phyloP scores from a whole-genome alignment of 2,113 vertebrate genomes.

The Actenoides lindsayi region DNA sequence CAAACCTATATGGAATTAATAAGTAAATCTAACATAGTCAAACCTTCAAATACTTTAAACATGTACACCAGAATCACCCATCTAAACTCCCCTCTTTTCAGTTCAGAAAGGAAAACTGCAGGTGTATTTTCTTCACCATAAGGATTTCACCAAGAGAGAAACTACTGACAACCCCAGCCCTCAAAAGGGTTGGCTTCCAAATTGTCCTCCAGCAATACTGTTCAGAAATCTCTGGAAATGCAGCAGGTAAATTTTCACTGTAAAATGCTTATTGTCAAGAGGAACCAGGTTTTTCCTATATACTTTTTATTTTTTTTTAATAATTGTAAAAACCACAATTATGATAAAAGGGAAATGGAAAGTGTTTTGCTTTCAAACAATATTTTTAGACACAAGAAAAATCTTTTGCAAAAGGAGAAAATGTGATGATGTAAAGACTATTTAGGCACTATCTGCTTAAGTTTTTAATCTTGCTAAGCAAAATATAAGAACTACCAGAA shows the following conservation, averaged over 20 bases:
- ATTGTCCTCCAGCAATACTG: background rate
- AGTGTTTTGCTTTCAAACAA: background rate
- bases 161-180: background rate
- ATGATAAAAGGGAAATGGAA: background rate
- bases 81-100: background rate
- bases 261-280: background rate
- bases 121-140: background rate
- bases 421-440: background rate
- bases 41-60: background rate
- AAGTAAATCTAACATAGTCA: background rate
- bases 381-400: background rate
- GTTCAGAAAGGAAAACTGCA: background rate
- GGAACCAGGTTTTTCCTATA: no score
- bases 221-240: background rate
- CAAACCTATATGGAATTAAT: background rate
- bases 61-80: background rate
- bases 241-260: background rate
- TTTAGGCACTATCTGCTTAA: background rate
- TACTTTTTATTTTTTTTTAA: no score
- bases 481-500: background rate
- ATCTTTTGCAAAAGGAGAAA: background rate
- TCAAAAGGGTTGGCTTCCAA: background rate
- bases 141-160: background rate
- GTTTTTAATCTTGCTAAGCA: background rate
- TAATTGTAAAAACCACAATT: background rate